Evolutionary conservation across 2,113 vertebrate species (phyloP).

Genomic region (Stictonetta naevosa): DNA sequence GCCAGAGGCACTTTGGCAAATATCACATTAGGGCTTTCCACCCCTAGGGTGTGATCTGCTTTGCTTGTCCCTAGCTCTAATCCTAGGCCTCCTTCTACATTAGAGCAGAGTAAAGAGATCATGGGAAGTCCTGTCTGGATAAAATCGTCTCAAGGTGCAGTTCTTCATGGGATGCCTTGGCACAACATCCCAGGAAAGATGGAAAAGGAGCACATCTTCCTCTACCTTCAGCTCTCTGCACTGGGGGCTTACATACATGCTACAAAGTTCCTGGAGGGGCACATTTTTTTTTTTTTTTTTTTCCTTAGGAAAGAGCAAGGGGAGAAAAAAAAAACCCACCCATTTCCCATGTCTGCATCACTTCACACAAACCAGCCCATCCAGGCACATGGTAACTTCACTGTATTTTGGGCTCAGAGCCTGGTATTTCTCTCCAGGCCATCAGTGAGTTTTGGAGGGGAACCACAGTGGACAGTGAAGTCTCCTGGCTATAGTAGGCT

Average conservation of each 20-base stretch:
- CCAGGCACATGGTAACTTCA: not conserved
- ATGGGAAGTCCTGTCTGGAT: not conserved
- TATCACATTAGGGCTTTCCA: not conserved
- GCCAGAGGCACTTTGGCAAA: not conserved
- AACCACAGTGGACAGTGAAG: not conserved
- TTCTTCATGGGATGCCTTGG: not conserved
- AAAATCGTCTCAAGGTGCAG: not conserved
- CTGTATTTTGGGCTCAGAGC: not conserved
- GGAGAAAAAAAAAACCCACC: not conserved
- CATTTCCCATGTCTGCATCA: fast-evolving
- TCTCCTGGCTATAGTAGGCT: not conserved
- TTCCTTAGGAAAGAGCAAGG: too few relatives aligned
- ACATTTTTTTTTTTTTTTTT: too few relatives aligned
- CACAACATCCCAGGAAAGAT: not conserved
- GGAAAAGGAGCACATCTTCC: not conserved
- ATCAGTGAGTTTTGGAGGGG: not conserved
- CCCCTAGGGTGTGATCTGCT: not conserved
- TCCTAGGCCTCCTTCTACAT: not conserved
- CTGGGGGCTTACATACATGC: not conserved
- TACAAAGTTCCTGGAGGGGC: not conserved
- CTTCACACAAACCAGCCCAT: not conserved
- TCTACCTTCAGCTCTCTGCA: not conserved
- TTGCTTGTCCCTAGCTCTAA: not conserved
- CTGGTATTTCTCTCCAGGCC: not conserved
- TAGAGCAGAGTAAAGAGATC: not conserved